Base-by-base conservation (phyloP, 2,113 vertebrate genomes). In the Pluvianellus socialis region DNA sequence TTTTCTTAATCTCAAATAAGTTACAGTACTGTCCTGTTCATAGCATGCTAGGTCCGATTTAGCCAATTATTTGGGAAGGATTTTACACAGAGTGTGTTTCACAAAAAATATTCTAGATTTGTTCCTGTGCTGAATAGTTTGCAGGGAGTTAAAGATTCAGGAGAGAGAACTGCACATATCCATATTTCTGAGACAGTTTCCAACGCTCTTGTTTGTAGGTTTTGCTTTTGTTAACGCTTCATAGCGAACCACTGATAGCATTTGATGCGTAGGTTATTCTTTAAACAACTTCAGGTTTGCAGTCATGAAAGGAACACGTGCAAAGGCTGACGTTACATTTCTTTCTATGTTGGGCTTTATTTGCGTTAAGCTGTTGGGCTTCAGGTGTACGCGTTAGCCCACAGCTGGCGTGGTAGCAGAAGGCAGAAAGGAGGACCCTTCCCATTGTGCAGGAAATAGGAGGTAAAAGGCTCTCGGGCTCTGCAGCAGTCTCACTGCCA, bases 391-490 rank as follows among this genome's bases (percentile, higher is more conserved):
- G 5, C 0, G 5, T 9, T 66, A 35, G 33, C 33, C 15, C 30
- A 22, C 42, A 45, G 45, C 65, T 81, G 45, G 33, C 40, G n/a
- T 66, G 50, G 68, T 21, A 9, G 2, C 52, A 84, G 68, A 61
- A 28, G 26, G 74, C 16, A 28, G 40, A 56, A 65, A 77, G 70
- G 70, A 59, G 38, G 6, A 52, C 17, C 15, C 52, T 75, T 40
- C 11, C 0, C 3, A 12, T 27, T 9, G 14, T 32, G 74, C 26
- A 19, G 19, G 19, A 67, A 76, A 76, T 23, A 12, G 0, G 15
- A 74, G 79, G 28, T 56, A 74, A 88, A 77, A 68, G 24, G 40
- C 53, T 75, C 12, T 18, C 5, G 5, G 62, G 58, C 38, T 79
- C 30, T 42, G 85, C 62, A 52, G 55, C 59, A 24, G 14, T 44